Evolutionary conservation across 2,888 invertebrate genomes (phyloP), one percentile per base, ranked within the genome.

Genomic region (Sphaerophoria rueppellii): DNA sequence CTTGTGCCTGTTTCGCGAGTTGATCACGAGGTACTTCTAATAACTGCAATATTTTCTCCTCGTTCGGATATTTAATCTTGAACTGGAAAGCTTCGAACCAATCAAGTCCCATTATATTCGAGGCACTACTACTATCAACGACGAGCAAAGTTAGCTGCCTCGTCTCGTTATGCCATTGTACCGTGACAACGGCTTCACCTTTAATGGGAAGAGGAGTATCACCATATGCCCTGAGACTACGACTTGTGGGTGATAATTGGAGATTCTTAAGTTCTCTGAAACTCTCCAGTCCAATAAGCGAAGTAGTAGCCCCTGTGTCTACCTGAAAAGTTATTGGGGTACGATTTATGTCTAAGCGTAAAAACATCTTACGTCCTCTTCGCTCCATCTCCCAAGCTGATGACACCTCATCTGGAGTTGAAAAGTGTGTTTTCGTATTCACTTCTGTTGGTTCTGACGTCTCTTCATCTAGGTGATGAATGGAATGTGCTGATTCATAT

Each of bases 231-330:
- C n/a, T 50, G 24, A 71, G 71, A 11, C 34, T 48, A 9, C 40
- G 60, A 6, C 43, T 43, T 24, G 70, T 71, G 9, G 57, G 34
- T 50, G 43, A 32, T 34, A 61, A 77, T 35, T 52, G 34, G n/a
- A 57, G 46, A 9, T 58, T 16, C 32, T 57, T 43, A 9, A 76
- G 55, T 9, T 65, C 50, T 34, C 7, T 37, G 61, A 32, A 72
- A 11, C 55, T 60, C 54, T 60, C 34, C 12, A 70, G 48, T 11
- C 76, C 61, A n/a, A 70, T 69, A 5, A 70, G 61, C 43, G 75
- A 83, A 35, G 65, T 75, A 0, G 80, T 50, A 4, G 71, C 80
- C 6, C 77, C 77, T 24, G 74, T 85, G 40, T 85, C 70, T n/a
- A 77, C 32, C 50, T 80, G 80, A 75, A 85, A 80, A 46, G 16